Percentiles rank a stretch among this genome's conserved stretches.
Conservation (phyloP, 2,888 invertebrate species). For the Cremastobaeus sp. region DNA sequence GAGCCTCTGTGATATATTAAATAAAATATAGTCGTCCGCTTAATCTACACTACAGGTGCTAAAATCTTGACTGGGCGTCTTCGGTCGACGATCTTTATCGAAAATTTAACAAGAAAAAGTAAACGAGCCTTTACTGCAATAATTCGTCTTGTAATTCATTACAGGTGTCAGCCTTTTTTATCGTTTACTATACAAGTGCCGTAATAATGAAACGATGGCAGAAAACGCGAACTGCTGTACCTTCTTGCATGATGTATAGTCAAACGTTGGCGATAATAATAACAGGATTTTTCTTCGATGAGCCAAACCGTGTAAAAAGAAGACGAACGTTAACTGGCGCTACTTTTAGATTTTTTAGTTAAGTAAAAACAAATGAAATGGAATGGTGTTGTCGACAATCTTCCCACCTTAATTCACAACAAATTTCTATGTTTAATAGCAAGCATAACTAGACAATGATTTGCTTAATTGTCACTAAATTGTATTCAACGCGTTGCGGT, state of each 20-base stretch:
- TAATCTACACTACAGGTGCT: slow-evolving; percentile 19
- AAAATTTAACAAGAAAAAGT: slow-evolving; percentile 7
- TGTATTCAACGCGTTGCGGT: slow-evolving; percentile 22
- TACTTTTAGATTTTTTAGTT: too few relatives aligned
- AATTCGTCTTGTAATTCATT: slow-evolving; percentile 37
- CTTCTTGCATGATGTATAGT: slow-evolving; percentile 4
- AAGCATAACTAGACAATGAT: too few relatives aligned
- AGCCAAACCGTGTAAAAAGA: too few relatives aligned
- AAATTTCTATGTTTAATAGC: too few relatives aligned
- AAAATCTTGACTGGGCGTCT: slow-evolving; percentile 30
- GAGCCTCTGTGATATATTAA: too few relatives aligned
- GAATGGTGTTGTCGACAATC: too few relatives aligned
- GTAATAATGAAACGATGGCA: slow-evolving; percentile 1
- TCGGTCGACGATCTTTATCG: slow-evolving; percentile 29
- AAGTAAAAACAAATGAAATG: too few relatives aligned
- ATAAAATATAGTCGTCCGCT: slow-evolving; percentile 29
- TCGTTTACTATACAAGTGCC: slow-evolving; percentile 19
- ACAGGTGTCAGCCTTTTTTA: slow-evolving; percentile 13
- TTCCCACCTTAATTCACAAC: too few relatives aligned
- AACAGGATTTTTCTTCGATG: slow-evolving; percentile 23
- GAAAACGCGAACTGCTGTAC: background rate
- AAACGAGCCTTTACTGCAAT: slow-evolving; percentile 19
- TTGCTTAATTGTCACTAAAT: too few relatives aligned
- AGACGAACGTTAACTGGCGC: too few relatives aligned
- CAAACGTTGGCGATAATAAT: slow-evolving; percentile 1